Evolutionary conservation across 2,797 vertebrate genomes (phyloP).

Genomic region (Cryptoblepharus egeriae): DNA sequence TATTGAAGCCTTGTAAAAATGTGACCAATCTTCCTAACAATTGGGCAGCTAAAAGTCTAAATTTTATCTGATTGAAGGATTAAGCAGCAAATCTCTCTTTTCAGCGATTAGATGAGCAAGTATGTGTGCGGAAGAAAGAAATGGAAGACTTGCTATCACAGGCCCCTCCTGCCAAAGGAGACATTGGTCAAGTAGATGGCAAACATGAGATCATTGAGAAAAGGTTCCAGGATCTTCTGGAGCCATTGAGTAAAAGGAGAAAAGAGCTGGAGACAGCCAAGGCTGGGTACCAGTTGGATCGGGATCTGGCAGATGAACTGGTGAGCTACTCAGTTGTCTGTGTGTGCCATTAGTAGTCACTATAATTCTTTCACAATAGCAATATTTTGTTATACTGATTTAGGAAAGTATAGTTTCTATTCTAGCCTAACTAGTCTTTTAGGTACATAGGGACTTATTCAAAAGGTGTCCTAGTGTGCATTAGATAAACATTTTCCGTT

Average conservation of each 20-base stretch:
- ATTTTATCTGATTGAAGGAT: background rate
- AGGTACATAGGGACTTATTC: too few species aligned
- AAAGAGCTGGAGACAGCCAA: conserved; percentile 87
- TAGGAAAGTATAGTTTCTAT: background rate
- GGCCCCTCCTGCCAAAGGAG: conserved; percentile 71
- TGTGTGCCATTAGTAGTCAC: accelerated
- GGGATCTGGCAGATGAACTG: conserved; percentile 92
- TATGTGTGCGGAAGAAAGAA: conserved; percentile 85
- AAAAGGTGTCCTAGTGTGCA: background rate
- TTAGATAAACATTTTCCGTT: background rate
- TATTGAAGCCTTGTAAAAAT: background rate
- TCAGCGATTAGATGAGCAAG: conserved; percentile 93
- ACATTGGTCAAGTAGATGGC: conserved; percentile 73
- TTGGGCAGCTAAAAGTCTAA: background rate
- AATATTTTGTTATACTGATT: background rate
- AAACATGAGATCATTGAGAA: conserved; percentile 83
- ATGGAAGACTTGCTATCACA: conserved; percentile 87
- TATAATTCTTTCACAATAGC: background rate
- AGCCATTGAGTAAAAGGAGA: conserved; percentile 84
- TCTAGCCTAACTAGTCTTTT: background rate
- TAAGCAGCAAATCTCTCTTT: background rate
- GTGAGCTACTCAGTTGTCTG: conserved; percentile 71
- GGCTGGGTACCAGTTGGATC: conserved; percentile 88
- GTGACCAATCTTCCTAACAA: background rate
- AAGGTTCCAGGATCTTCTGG: conserved; percentile 87